These are phyloP conservation scores for Galeopterus variegatus DNA, from an alignment of 2,113 vertebrate genomes.

Conservation along the genomic window DNA sequence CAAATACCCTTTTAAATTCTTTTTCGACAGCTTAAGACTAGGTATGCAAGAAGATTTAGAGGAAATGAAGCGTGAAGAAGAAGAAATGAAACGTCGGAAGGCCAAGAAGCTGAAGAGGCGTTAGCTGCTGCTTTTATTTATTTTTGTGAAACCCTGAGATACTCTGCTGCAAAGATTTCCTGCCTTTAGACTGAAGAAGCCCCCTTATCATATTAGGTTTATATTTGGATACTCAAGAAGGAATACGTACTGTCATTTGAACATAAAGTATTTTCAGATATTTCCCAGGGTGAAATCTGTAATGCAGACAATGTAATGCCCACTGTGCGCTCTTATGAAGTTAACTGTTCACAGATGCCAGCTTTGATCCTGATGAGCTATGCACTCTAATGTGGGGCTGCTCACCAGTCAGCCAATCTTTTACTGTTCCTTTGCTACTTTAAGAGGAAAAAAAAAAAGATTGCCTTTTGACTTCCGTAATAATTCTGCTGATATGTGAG, in stretches of 20 bases:
- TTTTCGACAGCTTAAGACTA: conserved; percentile 91
- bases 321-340: conserved; percentile 83
- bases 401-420: conserved; percentile 77
- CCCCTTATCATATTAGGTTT: conserved; percentile 82
- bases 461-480: conserved; percentile 76
- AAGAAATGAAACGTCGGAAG: conserved; percentile 91
- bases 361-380: conserved; percentile 88
- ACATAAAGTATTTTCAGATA: conserved; percentile 87
- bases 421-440: conserved; percentile 76
- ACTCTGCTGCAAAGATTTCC: conserved; percentile 62
- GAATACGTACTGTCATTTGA: conserved; percentile 84
- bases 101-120: conserved; percentile 91
- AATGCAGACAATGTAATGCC: conserved; percentile 81
- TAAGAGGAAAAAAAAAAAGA: conserved; percentile 73
- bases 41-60: conserved; percentile 95
- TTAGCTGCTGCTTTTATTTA: conserved; percentile 84
- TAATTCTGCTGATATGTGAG: conserved; percentile 74
- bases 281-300: conserved; percentile 85
- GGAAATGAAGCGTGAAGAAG: conserved; percentile 93
- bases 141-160: conserved; percentile 69
- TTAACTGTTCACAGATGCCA: conserved; percentile 84
- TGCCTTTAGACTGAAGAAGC: conserved; percentile 69
- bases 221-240: conserved; percentile 84
- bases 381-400: conserved; percentile 84
- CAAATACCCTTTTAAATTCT: not conserved